phyloP scores from a whole-genome alignment of 2,888 invertebrate genomes.

The Meta bourneti region DNA sequence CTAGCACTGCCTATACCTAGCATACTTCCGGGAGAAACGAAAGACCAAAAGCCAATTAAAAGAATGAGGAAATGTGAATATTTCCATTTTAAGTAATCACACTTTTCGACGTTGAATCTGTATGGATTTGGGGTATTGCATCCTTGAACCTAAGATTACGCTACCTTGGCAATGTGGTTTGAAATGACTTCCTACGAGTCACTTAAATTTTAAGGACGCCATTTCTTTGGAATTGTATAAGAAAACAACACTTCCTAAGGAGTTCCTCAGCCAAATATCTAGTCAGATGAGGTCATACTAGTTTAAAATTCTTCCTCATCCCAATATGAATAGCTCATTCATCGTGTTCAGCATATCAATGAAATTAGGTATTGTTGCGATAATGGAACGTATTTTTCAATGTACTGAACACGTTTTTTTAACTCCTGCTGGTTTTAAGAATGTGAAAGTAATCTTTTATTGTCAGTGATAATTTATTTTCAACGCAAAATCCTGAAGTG shows the following conservation, averaged over 20 bases:
- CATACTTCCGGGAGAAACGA: too few relatives aligned
- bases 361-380: background rate
- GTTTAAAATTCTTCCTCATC: background rate
- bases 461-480: background rate
- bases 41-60: background rate
- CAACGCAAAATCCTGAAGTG: too few relatives aligned
- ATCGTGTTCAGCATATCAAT: background rate
- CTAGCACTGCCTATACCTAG: too few relatives aligned
- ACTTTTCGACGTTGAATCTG: background rate
- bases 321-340: background rate
- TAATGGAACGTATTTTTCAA: background rate
- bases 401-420: background rate
- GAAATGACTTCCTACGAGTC: background rate
- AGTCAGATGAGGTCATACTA: background rate
- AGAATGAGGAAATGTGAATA: background rate
- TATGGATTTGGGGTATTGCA: constrained; percentile 13
- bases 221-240: background rate
- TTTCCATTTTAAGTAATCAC: background rate
- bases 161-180: constrained; percentile 25
- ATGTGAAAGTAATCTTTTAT: background rate
- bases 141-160: constrained; percentile 30
- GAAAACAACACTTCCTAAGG: background rate
- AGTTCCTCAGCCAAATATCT: background rate
- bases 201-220: background rate
- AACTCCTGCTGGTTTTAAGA: background rate